phyloP scores from a whole-genome alignment of 2,888 invertebrate genomes.

The Aromia moschata region DNA sequence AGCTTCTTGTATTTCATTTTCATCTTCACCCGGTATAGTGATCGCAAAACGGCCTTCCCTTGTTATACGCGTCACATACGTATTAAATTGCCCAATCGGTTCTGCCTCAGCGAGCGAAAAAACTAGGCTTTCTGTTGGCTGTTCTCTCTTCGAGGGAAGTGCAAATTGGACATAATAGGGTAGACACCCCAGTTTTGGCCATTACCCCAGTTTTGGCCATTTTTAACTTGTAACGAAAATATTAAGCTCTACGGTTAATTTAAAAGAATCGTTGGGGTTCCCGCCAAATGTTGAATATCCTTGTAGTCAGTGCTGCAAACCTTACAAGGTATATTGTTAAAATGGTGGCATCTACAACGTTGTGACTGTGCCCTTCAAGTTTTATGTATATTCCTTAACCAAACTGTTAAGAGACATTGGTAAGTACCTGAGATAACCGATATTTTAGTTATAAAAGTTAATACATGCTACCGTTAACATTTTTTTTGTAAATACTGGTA shows the following conservation, averaged over 20 bases:
- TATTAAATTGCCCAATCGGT: no score
- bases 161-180: constrained; percentile 1
- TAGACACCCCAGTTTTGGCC: constrained; percentile 7
- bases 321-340: background rate
- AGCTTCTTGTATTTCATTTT: no score
- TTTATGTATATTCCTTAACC: background rate
- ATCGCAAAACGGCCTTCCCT: no score
- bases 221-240: constrained; percentile 4
- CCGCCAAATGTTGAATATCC: background rate
- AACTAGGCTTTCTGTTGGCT: no score
- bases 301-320: no score
- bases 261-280: background rate
- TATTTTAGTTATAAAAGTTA: no score
- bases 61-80: no score
- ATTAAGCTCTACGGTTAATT: background rate
- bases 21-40: no score
- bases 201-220: constrained; percentile 10
- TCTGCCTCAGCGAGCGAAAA: no score
- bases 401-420: constrained; percentile 8
- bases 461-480: no score
- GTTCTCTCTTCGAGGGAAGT: no score
- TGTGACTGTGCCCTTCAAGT: background rate
- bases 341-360: background rate
- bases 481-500: constrained; percentile 1
- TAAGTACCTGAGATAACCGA: no score